Percentiles rank a stretch among this genome's conserved stretches.
Evolutionary conservation across 2,888 invertebrate genomes (phyloP).

Genomic region (Mycalesis mineus): DNA sequence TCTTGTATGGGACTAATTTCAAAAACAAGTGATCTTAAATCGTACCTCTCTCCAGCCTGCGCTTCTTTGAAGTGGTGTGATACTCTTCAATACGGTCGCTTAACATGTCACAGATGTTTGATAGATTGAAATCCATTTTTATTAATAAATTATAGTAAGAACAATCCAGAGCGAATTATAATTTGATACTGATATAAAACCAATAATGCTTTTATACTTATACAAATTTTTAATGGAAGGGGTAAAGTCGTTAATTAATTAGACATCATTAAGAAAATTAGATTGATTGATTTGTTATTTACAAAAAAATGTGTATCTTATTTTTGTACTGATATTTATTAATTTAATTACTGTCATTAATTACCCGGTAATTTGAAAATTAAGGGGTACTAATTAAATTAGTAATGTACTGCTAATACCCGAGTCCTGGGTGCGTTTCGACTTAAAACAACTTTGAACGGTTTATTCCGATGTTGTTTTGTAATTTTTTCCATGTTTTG

Average conservation of each 20-base stretch:
- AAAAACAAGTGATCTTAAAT: no score
- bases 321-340: neutral
- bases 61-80: constrained; percentile 11
- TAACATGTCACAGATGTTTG: constrained; percentile 17
- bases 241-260: constrained; percentile 5
- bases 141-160: neutral
- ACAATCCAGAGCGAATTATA: neutral
- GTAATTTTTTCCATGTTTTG: no score
- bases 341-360: constrained; percentile 1
- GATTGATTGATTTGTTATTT: neutral
- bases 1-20: no score
- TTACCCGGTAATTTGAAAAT: neutral
- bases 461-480: no score
- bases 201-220: neutral
- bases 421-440: no score
- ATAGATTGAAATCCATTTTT: constrained; percentile 15
- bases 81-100: constrained; percentile 17
- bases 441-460: no score
- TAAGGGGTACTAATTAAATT: no score
- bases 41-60: constrained; percentile 5
- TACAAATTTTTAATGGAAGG: neutral
- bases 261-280: constrained; percentile 6
- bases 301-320: neutral
- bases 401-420: no score
- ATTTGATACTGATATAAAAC: constrained; percentile 1